Base-by-base conservation (phyloP, 1,140 invertebrate species). In the Sipha flava region DNA sequence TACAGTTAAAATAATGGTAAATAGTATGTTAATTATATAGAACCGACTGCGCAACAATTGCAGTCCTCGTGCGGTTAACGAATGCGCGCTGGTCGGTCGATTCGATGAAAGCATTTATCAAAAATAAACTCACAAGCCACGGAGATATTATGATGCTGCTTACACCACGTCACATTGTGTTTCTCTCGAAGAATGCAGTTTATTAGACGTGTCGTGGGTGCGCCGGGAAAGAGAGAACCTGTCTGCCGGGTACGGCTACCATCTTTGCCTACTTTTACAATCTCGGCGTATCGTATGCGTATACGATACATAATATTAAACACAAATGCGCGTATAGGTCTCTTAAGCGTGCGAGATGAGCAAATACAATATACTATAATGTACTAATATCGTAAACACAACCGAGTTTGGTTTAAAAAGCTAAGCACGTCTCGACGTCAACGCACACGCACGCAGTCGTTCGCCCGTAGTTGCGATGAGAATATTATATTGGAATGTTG, bases 201-300 rank as follows among this genome's bases (percentile, higher is more conserved):
- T 70, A 70, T 70, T 45, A 43, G 66, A 70, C 66, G 43, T 70
- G 66, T 70, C 14, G 66, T 70, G 66, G 66, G 66, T 70, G 66
- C 66, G 66, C 66, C 66, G 23, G 16, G 66, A 47, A 70, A 70
- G 66, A 70, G 43, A 70, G 66, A 70, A 70, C 66, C 66, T 45
- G 66, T 70, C 66, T 43, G 26, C 66, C 66, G 26, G 40, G 64
- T 68, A 68, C 40, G 0, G 16, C 64, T 26, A 68, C 40, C 37
- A 45, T 70, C 66, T 66, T 66, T 43, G 64, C 64, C 66, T 70
- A 70, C 66, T 70, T 70, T 70, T 70, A 70, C 66, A 70, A 70
- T 70, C 66, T 70, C 26, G 40, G 10, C 43, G 23, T 23, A 66
- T 66, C 62, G n/a, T 43, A 31, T 34, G 34, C 26, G 59, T 66